Base-by-base conservation (phyloP, 2,888 invertebrate genomes). In the Lymantria dispar region DNA sequence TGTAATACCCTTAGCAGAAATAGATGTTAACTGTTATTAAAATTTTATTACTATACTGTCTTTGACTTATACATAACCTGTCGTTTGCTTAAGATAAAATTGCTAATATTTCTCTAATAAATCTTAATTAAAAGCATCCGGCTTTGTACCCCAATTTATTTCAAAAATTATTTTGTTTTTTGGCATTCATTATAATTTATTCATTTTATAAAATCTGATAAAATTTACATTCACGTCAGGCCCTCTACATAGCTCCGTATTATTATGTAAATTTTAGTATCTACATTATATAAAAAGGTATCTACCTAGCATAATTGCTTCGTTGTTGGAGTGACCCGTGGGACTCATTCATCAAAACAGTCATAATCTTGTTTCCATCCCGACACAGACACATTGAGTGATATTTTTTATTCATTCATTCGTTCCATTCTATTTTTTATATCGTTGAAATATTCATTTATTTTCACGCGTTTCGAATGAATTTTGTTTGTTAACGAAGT, bases 301-400 rank as follows among this genome's bases (percentile, higher is more conserved):
- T 3, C 40, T 40, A 68, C 66, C 64, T 72, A 66, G 67, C 61
- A 57, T 60, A 62, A 64, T 65, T 65, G 62, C 48, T 53, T 54
- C 60, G 59, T 56, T 72, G 76, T 72, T 64, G 64, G 60, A 38
- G 44, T 56, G 67, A 68, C 80, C 78, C 80, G 49, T 48, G 76
- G 59, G 83, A 57, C 72, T 72, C 78, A 78, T 85, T 80, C 75
- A 77, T 85, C 85, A 85, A 69, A 78, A 74, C 74, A 69, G 68
- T 67, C 69, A 78, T 79, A 78, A 82, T 82, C 80, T 78, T 77
- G 80, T 83, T 81, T 74, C 72, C 72, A 69, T 61, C 58, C 64
- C 70, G 70, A 76, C 77, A 70, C 71, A 67, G 72, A 70, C 75
- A 72, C 76, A 80, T 81, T 76, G 73, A 78, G 67, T 70, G 66